Conservation (phyloP, 2,888 invertebrate genomes). For the Autographa pulchrina region DNA sequence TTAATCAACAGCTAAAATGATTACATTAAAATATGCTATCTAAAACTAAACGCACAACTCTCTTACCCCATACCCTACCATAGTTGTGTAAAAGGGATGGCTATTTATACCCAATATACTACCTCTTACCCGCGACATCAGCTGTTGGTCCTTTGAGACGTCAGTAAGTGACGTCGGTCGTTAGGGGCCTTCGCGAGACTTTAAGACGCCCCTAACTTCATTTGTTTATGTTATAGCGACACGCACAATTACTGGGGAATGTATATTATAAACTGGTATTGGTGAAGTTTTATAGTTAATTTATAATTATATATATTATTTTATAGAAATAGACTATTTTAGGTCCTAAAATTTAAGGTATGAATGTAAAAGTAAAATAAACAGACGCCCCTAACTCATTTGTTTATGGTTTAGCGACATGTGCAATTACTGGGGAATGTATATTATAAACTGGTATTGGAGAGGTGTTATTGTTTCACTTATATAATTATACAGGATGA, state of each 20-base stretch:
- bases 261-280: neutral
- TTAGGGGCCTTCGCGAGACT: slow-evolving; percentile 39
- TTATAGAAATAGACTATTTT: too few relatives aligned
- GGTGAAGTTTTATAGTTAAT: neutral
- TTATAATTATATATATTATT: too few relatives aligned
- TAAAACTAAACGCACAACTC: neutral
- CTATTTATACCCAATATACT: slow-evolving; percentile 19
- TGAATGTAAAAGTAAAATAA: too few relatives aligned
- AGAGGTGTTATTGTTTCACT: neutral
- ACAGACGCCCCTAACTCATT: slow-evolving; percentile 36
- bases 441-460: neutral
- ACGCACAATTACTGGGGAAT: slow-evolving; percentile 23
- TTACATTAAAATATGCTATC: too few relatives aligned
- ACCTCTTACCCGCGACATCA: slow-evolving; percentile 23
- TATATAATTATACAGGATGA: too few relatives aligned
- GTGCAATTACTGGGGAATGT: slow-evolving; percentile 15
- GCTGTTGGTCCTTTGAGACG: slow-evolving; percentile 39
- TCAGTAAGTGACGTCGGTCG: slow-evolving; percentile 48
- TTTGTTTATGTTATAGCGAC: slow-evolving; percentile 46
- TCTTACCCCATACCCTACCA: neutral
- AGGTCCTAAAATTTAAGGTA: too few relatives aligned
- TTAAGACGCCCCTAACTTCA: slow-evolving; percentile 36
- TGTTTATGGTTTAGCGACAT: slow-evolving; percentile 44
- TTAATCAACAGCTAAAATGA: too few relatives aligned
- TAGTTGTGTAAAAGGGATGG: slow-evolving; percentile 11